These are phyloP conservation scores for Eupithecia subumbrata DNA, from an alignment of 2,888 invertebrate genomes.

Conservation along the genomic window DNA sequence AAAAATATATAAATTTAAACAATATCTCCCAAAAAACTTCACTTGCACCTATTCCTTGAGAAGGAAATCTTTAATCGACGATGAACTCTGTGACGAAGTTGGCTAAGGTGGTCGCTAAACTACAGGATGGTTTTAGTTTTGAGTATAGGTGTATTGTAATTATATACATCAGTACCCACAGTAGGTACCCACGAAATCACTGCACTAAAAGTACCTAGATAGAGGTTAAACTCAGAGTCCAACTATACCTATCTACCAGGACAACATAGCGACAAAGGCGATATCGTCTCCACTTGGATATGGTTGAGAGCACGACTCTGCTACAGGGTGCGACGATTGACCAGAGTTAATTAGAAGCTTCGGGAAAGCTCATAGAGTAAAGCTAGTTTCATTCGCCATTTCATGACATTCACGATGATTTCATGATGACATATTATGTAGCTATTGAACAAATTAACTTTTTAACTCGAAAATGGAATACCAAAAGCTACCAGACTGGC, in stretches of 20 bases:
- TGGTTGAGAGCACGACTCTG: slow-evolving; percentile 32
- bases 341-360: slow-evolving; percentile 76
- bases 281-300: slow-evolving; percentile 57
- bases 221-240: slow-evolving; percentile 12
- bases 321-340: slow-evolving; percentile 41
- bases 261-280: slow-evolving; percentile 54
- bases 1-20: no score
- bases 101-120: no score
- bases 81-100: no score
- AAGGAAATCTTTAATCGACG: no score
- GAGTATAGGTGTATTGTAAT: no score
- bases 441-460: background rate
- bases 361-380: slow-evolving; percentile 17
- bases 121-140: no score
- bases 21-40: no score
- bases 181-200: no score
- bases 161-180: no score
- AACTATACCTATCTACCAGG: slow-evolving; percentile 46
- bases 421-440: background rate
- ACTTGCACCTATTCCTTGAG: no score
- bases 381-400: background rate
- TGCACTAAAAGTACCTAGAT: background rate
- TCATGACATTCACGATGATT: background rate
- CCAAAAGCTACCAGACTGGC: background rate
- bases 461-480: background rate